A percentile compares a stretch with the other conserved stretches of the same genome.
These are phyloP conservation scores for Apostichopus parvimensis DNA, from an alignment of 35 echinoderm and acorn worm genomes.

Conservation along the genomic window DNA sequence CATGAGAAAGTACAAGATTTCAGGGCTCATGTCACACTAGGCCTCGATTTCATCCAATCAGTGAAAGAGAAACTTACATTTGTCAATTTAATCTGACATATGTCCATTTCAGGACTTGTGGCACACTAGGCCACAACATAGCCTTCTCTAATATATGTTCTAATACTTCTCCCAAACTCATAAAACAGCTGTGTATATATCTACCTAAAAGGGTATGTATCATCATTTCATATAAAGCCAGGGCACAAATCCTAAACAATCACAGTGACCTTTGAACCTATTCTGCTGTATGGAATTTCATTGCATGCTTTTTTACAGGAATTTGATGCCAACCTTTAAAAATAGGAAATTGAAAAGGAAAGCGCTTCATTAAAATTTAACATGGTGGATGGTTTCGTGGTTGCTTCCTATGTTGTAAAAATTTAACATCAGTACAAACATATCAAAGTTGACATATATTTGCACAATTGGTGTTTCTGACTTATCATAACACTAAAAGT, in stretches of 20 bases:
- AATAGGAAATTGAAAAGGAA: constrained; percentile 15
- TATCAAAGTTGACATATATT: not conserved
- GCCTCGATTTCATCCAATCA: too few relatives aligned
- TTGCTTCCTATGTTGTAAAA: not conserved
- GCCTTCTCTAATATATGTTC: too few relatives aligned
- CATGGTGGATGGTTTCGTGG: not conserved
- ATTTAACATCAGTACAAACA: not conserved
- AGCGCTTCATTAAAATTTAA: constrained; percentile 14
- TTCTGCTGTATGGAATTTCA: not conserved
- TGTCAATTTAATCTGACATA: too few relatives aligned
- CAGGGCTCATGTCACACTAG: too few relatives aligned
- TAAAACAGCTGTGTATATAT: not conserved
- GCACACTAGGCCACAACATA: too few relatives aligned
- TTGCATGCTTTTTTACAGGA: not conserved
- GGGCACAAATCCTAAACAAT: constrained; percentile 21
- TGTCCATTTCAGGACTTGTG: too few relatives aligned
- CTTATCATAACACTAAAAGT: too few relatives aligned
- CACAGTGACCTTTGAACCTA: not conserved
- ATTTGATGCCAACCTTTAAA: not conserved
- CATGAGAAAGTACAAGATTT: too few relatives aligned
- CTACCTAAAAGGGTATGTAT: not conserved
- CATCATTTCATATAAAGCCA: not conserved
- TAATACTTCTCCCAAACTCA: not conserved
- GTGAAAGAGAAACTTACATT: too few relatives aligned
- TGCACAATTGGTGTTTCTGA: too few relatives aligned